These are phyloP conservation scores for Pachycephala philippinensis DNA, from an alignment of 2,113 vertebrate species.

Conservation along the genomic window DNA sequence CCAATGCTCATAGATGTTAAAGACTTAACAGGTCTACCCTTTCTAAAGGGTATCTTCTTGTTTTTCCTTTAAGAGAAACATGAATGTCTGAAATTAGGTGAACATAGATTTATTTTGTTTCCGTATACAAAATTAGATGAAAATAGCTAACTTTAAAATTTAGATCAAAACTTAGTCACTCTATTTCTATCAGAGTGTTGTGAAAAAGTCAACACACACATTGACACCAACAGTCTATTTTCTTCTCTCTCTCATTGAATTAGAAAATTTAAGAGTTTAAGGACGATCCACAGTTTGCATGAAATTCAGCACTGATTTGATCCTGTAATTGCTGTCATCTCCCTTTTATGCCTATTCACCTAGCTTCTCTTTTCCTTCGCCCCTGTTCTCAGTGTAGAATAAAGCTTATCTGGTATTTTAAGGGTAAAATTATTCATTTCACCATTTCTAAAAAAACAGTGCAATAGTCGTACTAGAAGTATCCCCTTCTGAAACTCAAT, in stretches of 20 bases:
- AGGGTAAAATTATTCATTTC: constrained; percentile 12
- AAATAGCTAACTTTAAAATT: constrained; percentile 28
- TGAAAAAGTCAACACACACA: constrained; percentile 15
- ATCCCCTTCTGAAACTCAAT: constrained; percentile 31
- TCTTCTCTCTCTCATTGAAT: not conserved
- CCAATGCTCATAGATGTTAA: not conserved
- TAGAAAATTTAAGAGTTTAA: constrained; percentile 32
- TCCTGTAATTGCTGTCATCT: not conserved
- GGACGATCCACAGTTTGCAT: not conserved
- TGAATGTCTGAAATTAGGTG: constrained; percentile 46
- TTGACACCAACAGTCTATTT: not conserved
- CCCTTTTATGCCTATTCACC: not conserved
- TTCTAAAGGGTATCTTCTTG: not conserved
- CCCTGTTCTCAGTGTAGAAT: constrained; percentile 22
- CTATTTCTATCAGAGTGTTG: constrained; percentile 29
- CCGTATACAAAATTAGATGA: constrained; percentile 45
- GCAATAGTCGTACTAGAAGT: constrained; percentile 11
- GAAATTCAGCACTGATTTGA: constrained; percentile 39
- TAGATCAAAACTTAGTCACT: constrained; percentile 15
- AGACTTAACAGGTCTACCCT: not conserved
- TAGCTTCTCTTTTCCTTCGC: not conserved
- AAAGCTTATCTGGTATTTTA: constrained; percentile 37
- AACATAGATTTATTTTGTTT: constrained; percentile 63
- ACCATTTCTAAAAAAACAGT: constrained; percentile 36
- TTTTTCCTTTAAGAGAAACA: constrained; percentile 18